phyloP scores from a whole-genome alignment of 1,140 invertebrate genomes.

The Pteromalus puparum region DNA sequence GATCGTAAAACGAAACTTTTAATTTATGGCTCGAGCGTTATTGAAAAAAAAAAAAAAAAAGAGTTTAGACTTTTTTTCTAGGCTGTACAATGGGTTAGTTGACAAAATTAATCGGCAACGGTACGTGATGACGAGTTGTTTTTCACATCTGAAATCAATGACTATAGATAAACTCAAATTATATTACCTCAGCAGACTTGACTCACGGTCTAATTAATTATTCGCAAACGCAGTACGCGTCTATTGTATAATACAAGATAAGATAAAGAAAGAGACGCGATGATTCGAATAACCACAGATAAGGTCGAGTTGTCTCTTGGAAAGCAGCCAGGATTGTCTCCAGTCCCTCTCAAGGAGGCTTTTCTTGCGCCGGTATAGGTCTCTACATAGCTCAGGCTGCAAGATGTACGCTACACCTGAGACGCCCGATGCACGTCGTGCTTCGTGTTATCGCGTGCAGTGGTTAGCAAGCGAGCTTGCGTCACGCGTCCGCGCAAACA shows the following conservation, averaged over 20 bases:
- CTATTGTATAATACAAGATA: too few species aligned
- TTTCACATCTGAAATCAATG: too few species aligned
- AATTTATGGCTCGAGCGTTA: not conserved
- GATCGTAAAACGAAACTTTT: not conserved
- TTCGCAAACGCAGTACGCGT: too few species aligned
- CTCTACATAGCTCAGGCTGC: not conserved
- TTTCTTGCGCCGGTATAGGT: not conserved
- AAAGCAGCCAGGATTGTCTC: not conserved
- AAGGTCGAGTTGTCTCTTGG: not conserved
- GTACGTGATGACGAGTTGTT: too few species aligned
- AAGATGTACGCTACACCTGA: slow-evolving; percentile 5
- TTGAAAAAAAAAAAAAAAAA: not conserved
- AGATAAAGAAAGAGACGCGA: not conserved
- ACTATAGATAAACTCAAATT: too few species aligned
- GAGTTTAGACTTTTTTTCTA: too few species aligned
- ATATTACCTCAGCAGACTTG: too few species aligned
- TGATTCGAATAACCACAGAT: not conserved
- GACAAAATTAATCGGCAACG: too few species aligned
- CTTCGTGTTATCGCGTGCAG: not conserved
- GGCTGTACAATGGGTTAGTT: too few species aligned
- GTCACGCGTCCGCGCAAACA: not conserved
- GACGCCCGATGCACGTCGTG: not conserved
- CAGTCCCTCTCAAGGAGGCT: not conserved
- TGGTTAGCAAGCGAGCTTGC: not conserved
- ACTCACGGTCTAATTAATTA: too few species aligned